phyloP scores from a whole-genome alignment of 2,113 vertebrate species.

The Mus pahari region DNA sequence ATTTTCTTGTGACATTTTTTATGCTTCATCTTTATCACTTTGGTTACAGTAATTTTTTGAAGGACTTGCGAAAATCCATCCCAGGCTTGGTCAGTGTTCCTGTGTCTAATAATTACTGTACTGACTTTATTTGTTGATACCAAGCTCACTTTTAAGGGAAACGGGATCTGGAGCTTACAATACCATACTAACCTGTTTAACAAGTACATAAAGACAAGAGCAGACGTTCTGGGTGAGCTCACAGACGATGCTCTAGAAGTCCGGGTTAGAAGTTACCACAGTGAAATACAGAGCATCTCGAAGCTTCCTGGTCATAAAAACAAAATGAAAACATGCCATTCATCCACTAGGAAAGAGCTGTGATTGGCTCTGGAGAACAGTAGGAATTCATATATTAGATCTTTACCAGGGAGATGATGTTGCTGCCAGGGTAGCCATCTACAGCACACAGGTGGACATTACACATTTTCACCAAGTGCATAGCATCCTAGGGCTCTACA shows the following conservation, averaged over 20 bases:
- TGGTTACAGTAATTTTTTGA: not conserved
- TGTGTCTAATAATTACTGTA: constrained; percentile 21
- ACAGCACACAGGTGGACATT: not conserved
- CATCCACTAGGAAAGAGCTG: not conserved
- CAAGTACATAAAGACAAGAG: not conserved
- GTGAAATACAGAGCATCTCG: not conserved
- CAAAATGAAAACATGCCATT: not conserved
- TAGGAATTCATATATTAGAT: not conserved
- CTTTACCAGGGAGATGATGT: not conserved
- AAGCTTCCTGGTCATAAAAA: not conserved
- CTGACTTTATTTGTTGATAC: constrained; percentile 68
- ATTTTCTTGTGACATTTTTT: not conserved
- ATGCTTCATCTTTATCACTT: not conserved
- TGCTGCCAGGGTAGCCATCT: not conserved
- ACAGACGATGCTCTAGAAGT: not conserved
- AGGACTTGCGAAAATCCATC: not conserved
- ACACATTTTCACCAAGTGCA: not conserved
- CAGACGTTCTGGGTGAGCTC: not conserved
- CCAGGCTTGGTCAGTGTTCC: not conserved
- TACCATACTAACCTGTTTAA: constrained; percentile 27
- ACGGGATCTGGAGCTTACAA: constrained; percentile 17
- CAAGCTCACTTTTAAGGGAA: constrained; percentile 53
- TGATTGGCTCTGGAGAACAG: not conserved
- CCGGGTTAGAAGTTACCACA: not conserved
- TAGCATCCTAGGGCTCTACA: not conserved